Evolutionary conservation across 2,113 vertebrate species (phyloP).

Genomic region (Sterna hirundo): DNA sequence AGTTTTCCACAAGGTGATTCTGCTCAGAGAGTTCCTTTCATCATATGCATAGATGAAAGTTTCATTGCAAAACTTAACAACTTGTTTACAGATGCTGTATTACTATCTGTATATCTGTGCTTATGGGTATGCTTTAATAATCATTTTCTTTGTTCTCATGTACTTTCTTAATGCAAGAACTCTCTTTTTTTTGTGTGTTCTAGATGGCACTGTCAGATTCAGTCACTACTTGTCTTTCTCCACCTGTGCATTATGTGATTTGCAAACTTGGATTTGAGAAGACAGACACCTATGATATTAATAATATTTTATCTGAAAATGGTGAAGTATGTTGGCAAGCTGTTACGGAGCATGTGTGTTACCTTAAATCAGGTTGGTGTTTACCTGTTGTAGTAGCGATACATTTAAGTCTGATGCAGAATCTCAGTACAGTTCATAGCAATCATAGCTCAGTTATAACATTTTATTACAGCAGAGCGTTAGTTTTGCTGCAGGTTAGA

Average conservation of each 20-base stretch:
- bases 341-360: constrained; percentile 54
- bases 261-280: constrained; percentile 76
- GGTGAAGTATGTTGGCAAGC: constrained; percentile 67
- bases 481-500: neutral
- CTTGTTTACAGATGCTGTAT: neutral
- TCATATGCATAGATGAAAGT: rapidly evolving
- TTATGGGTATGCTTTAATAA: neutral
- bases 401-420: neutral
- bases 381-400: neutral
- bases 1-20: neutral
- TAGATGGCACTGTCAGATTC: constrained; percentile 35
- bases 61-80: neutral
- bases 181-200: constrained; percentile 10
- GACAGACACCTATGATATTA: constrained; percentile 22
- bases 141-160: neutral
- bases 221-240: constrained; percentile 73
- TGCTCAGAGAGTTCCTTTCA: neutral
- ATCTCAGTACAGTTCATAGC: neutral
- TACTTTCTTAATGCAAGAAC: neutral
- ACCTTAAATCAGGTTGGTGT: constrained; percentile 69
- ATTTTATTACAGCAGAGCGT: neutral
- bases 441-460: neutral
- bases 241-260: constrained; percentile 68
- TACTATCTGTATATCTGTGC: neutral
- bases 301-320: constrained; percentile 43